phyloP scores from a whole-genome alignment of 2,113 vertebrate genomes.

The Pomatostomus ruficeps region DNA sequence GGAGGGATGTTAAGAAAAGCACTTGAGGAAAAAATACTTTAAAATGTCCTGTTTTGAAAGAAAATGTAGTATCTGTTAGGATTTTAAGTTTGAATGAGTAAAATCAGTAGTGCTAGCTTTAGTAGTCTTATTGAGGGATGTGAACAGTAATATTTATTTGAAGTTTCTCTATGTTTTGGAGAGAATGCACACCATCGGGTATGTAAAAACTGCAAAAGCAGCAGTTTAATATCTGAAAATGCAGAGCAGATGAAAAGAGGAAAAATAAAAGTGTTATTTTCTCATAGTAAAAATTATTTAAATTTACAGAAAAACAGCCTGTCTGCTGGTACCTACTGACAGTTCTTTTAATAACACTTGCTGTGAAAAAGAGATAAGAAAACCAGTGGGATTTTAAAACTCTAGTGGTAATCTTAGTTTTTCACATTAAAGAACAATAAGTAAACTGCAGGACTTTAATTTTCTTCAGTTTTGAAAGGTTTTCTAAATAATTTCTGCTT shows the following conservation, averaged over 20 bases:
- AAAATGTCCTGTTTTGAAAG: not conserved
- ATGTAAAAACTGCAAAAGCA: not conserved
- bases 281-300: not conserved
- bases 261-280: not conserved
- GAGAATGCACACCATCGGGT: not conserved
- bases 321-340: slow-evolving; percentile 27
- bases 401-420: slow-evolving; percentile 37
- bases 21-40: not conserved
- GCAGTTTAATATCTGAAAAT: not conserved
- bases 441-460: slow-evolving; percentile 18
- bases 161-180: not conserved
- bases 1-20: not conserved
- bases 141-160: not conserved
- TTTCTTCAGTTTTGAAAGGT: slow-evolving; percentile 1
- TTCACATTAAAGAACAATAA: slow-evolving; percentile 55
- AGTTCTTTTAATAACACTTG: slow-evolving; percentile 45
- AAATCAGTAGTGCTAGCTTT: not conserved
- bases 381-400: slow-evolving; percentile 46
- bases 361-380: slow-evolving; percentile 63
- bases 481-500: not conserved
- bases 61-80: not conserved
- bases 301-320: slow-evolving; percentile 47
- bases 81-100: not conserved
- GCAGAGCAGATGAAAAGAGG: not conserved
- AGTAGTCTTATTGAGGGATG: not conserved